Conservation (phyloP, 2,797 vertebrate genomes). For the Holocentrus rufus region DNA sequence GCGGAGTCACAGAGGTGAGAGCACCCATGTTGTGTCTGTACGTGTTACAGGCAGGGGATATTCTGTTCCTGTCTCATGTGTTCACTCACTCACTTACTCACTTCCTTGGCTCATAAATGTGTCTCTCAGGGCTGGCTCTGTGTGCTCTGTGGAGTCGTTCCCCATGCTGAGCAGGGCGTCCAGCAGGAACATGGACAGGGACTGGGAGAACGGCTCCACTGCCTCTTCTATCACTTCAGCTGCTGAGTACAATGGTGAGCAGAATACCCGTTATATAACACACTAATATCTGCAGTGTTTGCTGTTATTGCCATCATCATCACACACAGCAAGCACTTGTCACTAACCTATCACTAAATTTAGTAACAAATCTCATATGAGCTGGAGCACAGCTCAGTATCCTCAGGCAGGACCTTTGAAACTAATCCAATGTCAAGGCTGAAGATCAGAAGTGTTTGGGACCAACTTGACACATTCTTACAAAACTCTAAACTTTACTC, state of each 20-base stretch:
- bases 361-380: too few relatives aligned
- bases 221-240: conserved; percentile 96
- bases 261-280: background rate
- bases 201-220: conserved; percentile 96
- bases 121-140: conserved; percentile 71
- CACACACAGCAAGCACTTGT: too few relatives aligned
- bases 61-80: background rate
- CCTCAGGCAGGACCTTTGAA: too few relatives aligned
- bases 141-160: conserved; percentile 90
- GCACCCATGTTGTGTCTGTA: background rate
- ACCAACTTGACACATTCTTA: background rate
- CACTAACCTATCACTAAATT: too few relatives aligned
- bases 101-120: background rate
- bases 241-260: conserved; percentile 94
- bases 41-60: background rate
- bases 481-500: background rate
- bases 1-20: conserved; percentile 75
- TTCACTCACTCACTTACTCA: background rate
- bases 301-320: background rate
- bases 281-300: too few relatives aligned
- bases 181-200: conserved; percentile 91
- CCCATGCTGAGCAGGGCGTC: conserved; percentile 83
- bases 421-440: too few relatives aligned
- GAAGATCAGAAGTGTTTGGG: background rate
- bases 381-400: too few relatives aligned